Conservation (phyloP, 2,888 invertebrate genomes). For the Cetonia aurata region DNA sequence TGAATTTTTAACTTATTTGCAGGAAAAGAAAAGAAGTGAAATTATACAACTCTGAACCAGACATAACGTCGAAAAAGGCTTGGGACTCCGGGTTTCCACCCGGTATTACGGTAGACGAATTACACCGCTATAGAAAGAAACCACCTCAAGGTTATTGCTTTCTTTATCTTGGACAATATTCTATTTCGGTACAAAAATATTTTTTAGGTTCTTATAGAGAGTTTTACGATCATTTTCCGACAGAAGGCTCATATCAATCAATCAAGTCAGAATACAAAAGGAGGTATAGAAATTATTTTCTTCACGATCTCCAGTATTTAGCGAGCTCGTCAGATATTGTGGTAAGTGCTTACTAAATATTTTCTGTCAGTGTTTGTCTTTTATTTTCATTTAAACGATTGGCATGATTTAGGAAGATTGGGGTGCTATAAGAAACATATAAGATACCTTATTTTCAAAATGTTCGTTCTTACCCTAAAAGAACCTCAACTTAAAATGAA, state of each 20-base stretch:
- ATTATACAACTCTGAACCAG: constrained; percentile 51
- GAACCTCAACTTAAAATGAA: too few species aligned
- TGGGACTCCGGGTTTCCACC: constrained; percentile 64
- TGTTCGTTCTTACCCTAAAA: too few species aligned
- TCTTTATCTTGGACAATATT: background rate
- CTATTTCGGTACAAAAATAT: constrained; percentile 35
- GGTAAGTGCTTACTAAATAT: constrained; percentile 1
- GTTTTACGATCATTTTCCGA: constrained; percentile 61
- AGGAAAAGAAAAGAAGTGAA: constrained; percentile 40
- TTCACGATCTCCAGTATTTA: constrained; percentile 30
- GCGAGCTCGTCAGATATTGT: constrained; percentile 1
- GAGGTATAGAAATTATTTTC: constrained; percentile 58
- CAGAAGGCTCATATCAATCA: constrained; percentile 61
- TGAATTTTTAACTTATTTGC: constrained; percentile 1
- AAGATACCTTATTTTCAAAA: too few species aligned
- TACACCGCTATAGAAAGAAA: constrained; percentile 68
- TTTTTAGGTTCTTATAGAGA: constrained; percentile 47
- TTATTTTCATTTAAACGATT: too few species aligned
- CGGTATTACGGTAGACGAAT: constrained; percentile 69
- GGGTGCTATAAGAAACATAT: too few species aligned
- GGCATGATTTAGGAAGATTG: too few species aligned
- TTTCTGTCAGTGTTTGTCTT: too few species aligned
- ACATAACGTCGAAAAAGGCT: constrained; percentile 52
- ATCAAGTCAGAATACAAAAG: constrained; percentile 63
- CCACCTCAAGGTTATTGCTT: constrained; percentile 63